Evolutionary conservation across 2,113 vertebrate species (phyloP).

Genomic region (Crotalus viridis): DNA sequence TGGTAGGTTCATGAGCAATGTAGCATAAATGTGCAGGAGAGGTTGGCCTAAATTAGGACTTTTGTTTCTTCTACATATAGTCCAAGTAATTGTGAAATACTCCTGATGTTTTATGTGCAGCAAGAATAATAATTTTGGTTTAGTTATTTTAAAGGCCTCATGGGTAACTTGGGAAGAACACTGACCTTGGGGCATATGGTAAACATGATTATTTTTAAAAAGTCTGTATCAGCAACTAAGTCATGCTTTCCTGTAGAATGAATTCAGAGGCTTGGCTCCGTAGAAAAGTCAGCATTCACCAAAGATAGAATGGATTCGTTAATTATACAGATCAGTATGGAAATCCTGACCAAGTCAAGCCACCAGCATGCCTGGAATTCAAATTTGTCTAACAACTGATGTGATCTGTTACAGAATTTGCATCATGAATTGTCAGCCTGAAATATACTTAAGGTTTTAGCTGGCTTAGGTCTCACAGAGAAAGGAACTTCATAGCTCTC

Average conservation of each 20-base stretch:
- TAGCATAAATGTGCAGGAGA: not conserved
- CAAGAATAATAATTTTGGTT: not conserved
- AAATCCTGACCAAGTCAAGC: constrained; percentile 26
- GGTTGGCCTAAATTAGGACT: not conserved
- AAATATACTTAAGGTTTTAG: constrained; percentile 1
- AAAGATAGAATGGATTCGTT: not conserved
- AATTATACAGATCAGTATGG: constrained; percentile 14
- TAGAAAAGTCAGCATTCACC: not conserved
- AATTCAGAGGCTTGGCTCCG: constrained; percentile 23
- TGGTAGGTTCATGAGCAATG: not conserved
- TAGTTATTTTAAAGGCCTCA: not conserved
- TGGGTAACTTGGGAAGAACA: not conserved
- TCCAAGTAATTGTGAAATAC: not conserved
- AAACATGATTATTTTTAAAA: not conserved
- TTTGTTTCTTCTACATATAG: not conserved
- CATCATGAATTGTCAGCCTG: not conserved
- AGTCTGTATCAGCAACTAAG: constrained; percentile 26
- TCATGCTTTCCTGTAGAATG: constrained; percentile 24
- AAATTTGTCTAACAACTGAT: not conserved
- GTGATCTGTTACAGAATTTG: not conserved
- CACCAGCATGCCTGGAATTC: constrained; percentile 15
- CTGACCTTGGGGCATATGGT: not conserved
- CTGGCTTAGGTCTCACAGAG: not conserved
- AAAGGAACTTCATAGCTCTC: not conserved
- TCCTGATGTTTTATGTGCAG: not conserved